Conservation (phyloP, 2,113 vertebrate genomes). For the Azemiops feae region DNA sequence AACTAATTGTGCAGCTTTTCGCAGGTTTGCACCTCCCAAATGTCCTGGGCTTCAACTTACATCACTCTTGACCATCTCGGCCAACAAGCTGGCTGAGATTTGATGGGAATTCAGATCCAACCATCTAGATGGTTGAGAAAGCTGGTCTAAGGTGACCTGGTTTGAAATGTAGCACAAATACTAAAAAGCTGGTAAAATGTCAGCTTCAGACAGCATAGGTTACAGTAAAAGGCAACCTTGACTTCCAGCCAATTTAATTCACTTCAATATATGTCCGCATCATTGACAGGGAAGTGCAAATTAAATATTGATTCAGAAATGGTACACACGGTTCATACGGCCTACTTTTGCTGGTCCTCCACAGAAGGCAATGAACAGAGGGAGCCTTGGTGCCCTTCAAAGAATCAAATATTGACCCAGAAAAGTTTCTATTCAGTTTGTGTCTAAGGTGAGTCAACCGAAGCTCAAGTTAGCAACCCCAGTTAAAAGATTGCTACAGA, state of each 20-base stretch:
- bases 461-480: neutral
- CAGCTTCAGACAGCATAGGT: neutral
- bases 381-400: neutral
- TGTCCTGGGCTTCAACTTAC: neutral
- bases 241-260: neutral
- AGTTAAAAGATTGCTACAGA: neutral
- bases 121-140: neutral
- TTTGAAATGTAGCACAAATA: constrained; percentile 13
- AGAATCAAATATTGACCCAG: neutral
- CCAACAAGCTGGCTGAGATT: neutral
- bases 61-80: neutral
- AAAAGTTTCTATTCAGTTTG: neutral
- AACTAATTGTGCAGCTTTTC: neutral
- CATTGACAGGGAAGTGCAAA: constrained; percentile 13
- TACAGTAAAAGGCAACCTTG: constrained; percentile 16
- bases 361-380: neutral
- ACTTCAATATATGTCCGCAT: neutral
- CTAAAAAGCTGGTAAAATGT: neutral
- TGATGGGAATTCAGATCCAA: neutral
- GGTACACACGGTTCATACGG: neutral
- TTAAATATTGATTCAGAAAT: constrained; percentile 25
- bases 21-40: neutral
- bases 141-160: neutral
- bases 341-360: neutral
- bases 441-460: neutral